Evolutionary conservation across 2,888 invertebrate species (phyloP).

Genomic region (Conomelus anceps): DNA sequence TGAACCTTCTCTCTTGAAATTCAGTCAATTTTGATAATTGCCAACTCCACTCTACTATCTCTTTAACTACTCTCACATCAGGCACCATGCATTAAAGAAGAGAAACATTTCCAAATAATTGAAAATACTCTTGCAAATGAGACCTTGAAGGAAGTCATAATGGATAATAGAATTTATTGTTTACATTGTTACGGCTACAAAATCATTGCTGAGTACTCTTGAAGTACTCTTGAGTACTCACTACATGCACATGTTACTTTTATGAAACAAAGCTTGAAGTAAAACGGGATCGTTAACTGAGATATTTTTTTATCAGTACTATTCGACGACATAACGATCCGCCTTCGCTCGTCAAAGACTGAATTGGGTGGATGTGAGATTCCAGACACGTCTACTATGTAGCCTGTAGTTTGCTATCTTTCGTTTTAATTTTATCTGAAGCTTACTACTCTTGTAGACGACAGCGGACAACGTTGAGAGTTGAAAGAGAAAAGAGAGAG

Average conservation of each 20-base stretch:
- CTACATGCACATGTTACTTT: not conserved
- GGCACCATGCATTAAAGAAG: no score
- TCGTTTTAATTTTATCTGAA: not conserved
- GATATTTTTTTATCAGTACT: not conserved
- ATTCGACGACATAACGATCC: not conserved
- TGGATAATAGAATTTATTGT: no score
- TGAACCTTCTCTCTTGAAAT: no score
- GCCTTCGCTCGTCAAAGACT: not conserved
- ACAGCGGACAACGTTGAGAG: not conserved
- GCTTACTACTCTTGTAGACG: not conserved
- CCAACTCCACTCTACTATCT: no score
- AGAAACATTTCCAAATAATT: no score
- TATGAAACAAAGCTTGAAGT: not conserved
- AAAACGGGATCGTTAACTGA: not conserved
- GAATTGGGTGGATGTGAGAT: not conserved
- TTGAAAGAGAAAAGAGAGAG: no score
- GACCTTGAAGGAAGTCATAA: no score
- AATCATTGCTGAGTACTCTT: no score
- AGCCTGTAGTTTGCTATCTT: not conserved
- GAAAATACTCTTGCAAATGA: no score
- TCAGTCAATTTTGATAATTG: no score
- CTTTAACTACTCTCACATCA: no score
- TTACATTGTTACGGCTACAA: not conserved
- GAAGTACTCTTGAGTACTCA: not conserved
- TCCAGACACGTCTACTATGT: not conserved